Evolutionary conservation across 2,888 invertebrate genomes (phyloP).

Genomic region (Campopleginae sp.): DNA sequence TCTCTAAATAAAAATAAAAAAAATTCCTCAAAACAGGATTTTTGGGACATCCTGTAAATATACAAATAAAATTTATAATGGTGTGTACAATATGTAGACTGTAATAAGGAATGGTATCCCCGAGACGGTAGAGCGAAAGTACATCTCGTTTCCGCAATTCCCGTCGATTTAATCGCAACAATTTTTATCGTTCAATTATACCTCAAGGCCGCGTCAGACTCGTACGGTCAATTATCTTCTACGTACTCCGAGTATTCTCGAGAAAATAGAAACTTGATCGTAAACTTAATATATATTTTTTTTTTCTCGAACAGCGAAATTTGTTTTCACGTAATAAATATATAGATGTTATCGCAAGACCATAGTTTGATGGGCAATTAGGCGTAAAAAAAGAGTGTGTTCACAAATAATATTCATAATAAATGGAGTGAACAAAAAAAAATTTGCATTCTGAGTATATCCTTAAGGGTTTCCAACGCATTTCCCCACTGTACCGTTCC

Average conservation of each 20-base stretch:
- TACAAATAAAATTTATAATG: background rate
- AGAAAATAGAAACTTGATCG: conserved; percentile 37
- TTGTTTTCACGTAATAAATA: background rate
- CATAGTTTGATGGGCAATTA: background rate
- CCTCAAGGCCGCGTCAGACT: conserved; percentile 48
- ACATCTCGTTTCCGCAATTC: conserved; percentile 69
- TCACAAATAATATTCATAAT: background rate
- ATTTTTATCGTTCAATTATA: conserved; percentile 58
- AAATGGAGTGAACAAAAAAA: background rate
- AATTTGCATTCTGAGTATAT: too few relatives aligned
- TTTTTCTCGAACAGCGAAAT: background rate
- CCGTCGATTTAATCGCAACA: conserved; percentile 57
- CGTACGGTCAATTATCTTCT: conserved; percentile 55
- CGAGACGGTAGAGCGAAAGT: conserved; percentile 64
- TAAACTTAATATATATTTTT: conserved; percentile 31
- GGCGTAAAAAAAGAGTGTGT: background rate
- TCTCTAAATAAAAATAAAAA: background rate
- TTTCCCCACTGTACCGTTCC: too few relatives aligned
- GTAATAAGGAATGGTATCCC: background rate
- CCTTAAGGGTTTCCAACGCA: too few relatives aligned
- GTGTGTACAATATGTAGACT: conserved; percentile 14
- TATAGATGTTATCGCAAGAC: background rate
- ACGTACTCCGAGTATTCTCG: background rate
- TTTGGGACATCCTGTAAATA: background rate
- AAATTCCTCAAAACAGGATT: background rate